These are phyloP conservation scores for Cyprinodon tularosa DNA, from an alignment of 2,113 vertebrate species.

Conservation along the genomic window DNA sequence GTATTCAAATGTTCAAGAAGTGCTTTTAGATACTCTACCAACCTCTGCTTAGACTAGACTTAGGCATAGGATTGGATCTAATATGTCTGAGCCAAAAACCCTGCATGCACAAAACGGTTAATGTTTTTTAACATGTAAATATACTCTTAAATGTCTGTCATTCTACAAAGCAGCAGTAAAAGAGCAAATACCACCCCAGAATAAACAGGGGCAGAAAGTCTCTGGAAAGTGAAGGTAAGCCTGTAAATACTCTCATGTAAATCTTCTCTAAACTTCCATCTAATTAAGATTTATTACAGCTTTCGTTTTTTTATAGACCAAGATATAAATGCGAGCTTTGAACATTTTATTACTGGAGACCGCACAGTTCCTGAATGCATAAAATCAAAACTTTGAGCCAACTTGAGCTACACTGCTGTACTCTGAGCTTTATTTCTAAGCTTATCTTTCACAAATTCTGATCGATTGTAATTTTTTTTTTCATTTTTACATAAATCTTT, in stretches of 20 bases:
- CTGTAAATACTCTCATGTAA: neutral
- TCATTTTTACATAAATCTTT: neutral
- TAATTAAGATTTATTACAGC: conserved; percentile 24
- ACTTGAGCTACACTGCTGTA: neutral
- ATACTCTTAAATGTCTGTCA: conserved; percentile 22
- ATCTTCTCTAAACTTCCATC: conserved; percentile 13
- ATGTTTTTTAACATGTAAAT: conserved; percentile 30
- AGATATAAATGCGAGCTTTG: conserved; percentile 7
- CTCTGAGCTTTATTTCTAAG: neutral
- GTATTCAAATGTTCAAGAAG: too few relatives aligned
- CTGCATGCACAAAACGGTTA: neutral
- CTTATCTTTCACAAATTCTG: neutral
- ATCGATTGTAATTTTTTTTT: neutral
- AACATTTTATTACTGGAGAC: conserved; percentile 34
- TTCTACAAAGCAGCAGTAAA: conserved; percentile 21
- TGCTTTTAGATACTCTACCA: too few relatives aligned
- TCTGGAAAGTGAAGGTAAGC: conserved; percentile 4
- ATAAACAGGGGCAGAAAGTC: conserved; percentile 10
- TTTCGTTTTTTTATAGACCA: conserved; percentile 19
- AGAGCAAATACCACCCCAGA: conserved; percentile 20
- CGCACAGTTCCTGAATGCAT: conserved; percentile 1
- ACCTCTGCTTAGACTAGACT: too few relatives aligned
- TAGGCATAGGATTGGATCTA: neutral
- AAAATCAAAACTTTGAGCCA: conserved; percentile 1
- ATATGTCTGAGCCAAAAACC: neutral